Base-by-base conservation (phyloP, 2,888 invertebrate species). In the Minunthozetes semirufus region DNA sequence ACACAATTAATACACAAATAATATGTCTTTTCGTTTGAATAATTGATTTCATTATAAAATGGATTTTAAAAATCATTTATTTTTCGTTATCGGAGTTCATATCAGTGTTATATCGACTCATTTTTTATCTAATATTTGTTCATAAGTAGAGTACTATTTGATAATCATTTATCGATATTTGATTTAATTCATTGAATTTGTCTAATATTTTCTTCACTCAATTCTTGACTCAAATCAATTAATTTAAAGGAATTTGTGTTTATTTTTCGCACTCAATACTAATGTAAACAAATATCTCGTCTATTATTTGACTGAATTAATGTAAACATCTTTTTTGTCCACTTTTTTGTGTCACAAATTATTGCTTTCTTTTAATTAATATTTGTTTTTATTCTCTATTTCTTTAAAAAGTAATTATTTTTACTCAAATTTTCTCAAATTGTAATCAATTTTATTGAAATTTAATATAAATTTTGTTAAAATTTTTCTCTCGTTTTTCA, bases 111-210 rank as follows among this genome's bases (percentile, higher is more conserved):
- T 63, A n/a, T n/a, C n/a, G n/a, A n/a, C n/a, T n/a, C n/a, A n/a
- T n/a, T n/a, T 63, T 63, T 25, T 63, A 33, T 27, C 25, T 2
- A n/a, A 25, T 25, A 63, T 19, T 63, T 25, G 13, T 15, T 25
- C 27, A 66, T 19, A 19, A 29, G 13, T 22, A 17, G 22, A 61
- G 33, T 19, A 19, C 5, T 66, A 33, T 33, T n/a, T n/a, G 66
- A 38, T 38, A 66, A 66, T 25, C 33, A 66, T 42, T 42, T 68
- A 25, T 68, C 42, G 27, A 42, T 33, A 68, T 48, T 68, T 68
- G 33, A 25, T 29, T 38, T 68, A 9, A 17, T 68, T 68, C 25
- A 25, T 33, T 15, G 9, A 66, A 68, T 48, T 22, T n/a, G 22
- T 29, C 17, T 22, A 25, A 68, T 19, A 17, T 38, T n/a, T 46